phyloP scores from a whole-genome alignment of 1,140 invertebrate species.

The Neomicropteryx cornuta region DNA sequence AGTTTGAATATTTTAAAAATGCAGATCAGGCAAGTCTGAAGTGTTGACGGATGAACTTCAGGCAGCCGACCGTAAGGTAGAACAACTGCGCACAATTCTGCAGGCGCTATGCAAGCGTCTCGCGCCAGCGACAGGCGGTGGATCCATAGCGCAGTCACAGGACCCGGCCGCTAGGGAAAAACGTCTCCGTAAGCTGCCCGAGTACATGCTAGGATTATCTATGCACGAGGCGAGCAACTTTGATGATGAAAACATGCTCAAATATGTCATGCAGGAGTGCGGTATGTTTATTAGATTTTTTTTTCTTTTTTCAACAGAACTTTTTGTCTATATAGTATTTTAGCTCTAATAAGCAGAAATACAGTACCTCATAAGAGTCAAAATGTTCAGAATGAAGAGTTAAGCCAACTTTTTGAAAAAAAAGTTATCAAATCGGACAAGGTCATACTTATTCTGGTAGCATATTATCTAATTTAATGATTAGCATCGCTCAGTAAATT shows the following conservation, averaged over 20 bases:
- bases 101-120: slow-evolving; percentile 56
- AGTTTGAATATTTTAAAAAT: not conserved
- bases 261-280: slow-evolving; percentile 45
- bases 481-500: too few species aligned
- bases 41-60: slow-evolving; percentile 77
- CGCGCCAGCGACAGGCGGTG: slow-evolving; percentile 38
- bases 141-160: slow-evolving; percentile 38
- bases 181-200: slow-evolving; percentile 47
- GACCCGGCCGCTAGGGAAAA: slow-evolving; percentile 62
- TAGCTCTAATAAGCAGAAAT: too few species aligned
- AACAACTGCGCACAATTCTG: slow-evolving; percentile 67
- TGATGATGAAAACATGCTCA: slow-evolving; percentile 43
- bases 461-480: too few species aligned
- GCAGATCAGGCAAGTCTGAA: slow-evolving; percentile 79
- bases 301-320: too few species aligned
- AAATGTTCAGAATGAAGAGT: too few species aligned
- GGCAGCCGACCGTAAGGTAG: slow-evolving; percentile 76
- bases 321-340: too few species aligned
- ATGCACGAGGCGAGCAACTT: slow-evolving; percentile 44
- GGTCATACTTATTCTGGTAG: too few species aligned
- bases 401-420: too few species aligned
- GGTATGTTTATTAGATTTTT: slow-evolving; percentile 29
- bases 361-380: too few species aligned
- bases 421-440: too few species aligned
- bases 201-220: slow-evolving; percentile 42